These are phyloP conservation scores for Lanistes nyassanus DNA, from an alignment of 1,140 invertebrate species.

Conservation along the genomic window DNA sequence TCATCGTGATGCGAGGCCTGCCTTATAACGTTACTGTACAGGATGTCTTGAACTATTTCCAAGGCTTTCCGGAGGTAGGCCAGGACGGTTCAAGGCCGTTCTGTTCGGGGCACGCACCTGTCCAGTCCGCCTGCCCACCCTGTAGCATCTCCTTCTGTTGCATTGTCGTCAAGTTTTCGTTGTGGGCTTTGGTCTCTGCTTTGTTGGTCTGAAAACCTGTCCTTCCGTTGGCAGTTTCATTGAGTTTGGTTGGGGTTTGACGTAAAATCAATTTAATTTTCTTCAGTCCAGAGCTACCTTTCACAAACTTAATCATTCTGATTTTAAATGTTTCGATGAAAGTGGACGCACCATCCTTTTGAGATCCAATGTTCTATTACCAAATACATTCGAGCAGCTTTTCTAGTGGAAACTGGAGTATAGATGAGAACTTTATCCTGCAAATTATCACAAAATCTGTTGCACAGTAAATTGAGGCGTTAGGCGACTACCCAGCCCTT, in stretches of 20 bases:
- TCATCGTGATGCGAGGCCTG: constrained; percentile 70
- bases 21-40: constrained; percentile 64
- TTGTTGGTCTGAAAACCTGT: neutral
- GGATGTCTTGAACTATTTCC: constrained; percentile 69
- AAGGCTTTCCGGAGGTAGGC: constrained; percentile 69
- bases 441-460: no score
- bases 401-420: no score
- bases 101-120: constrained; percentile 3
- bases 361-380: no score
- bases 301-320: no score
- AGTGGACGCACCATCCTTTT: no score
- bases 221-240: neutral
- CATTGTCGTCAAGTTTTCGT: constrained; percentile 6
- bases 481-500: no score
- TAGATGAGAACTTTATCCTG: no score
- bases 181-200: neutral
- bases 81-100: neutral
- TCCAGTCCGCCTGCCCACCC: neutral
- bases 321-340: neutral
- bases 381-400: no score
- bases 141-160: neutral
- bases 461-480: no score
- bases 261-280: no score
- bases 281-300: neutral
- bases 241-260: neutral